phyloP scores from a whole-genome alignment of 2,113 vertebrate genomes.

The Sceloporus tristichus region DNA sequence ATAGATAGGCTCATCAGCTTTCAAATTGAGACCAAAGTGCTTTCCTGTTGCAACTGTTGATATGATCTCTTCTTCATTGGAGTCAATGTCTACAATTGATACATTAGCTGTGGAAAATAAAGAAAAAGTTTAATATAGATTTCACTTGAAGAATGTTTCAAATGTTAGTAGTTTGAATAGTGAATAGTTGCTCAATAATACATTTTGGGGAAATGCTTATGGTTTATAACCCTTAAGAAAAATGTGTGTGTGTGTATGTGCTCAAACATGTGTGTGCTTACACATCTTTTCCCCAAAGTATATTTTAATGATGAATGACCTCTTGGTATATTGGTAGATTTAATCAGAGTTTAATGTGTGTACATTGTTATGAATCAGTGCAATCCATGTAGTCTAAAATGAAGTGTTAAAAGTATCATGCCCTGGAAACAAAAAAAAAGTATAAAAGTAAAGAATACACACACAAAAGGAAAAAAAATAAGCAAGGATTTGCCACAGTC shows the following conservation, averaged over 20 bases:
- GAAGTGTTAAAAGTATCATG: not conserved
- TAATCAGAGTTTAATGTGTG: too few relatives aligned
- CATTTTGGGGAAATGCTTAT: not conserved
- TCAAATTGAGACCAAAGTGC: constrained; percentile 93
- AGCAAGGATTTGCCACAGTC: not conserved
- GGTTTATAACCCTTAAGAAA: not conserved
- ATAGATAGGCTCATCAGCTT: constrained; percentile 92
- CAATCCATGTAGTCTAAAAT: not conserved
- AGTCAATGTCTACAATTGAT: constrained; percentile 89
- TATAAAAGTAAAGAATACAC: not conserved
- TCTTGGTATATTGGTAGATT: not conserved
- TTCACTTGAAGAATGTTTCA: not conserved
- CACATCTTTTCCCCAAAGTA: not conserved
- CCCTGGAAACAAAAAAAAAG: not conserved
- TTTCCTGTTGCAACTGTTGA: constrained; percentile 84
- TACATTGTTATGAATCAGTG: not conserved
- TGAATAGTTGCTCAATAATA: not conserved
- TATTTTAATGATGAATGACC: not conserved
- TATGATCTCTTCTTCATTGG: constrained; percentile 86
- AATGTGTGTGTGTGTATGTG: not conserved
- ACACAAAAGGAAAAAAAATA: not conserved
- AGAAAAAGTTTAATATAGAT: constrained; percentile 42
- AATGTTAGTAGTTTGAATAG: not conserved
- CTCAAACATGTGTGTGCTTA: too few relatives aligned
- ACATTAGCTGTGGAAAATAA: constrained; percentile 83